phyloP scores from a whole-genome alignment of 1,140 invertebrate genomes.

The Latrodectus geometricus region DNA sequence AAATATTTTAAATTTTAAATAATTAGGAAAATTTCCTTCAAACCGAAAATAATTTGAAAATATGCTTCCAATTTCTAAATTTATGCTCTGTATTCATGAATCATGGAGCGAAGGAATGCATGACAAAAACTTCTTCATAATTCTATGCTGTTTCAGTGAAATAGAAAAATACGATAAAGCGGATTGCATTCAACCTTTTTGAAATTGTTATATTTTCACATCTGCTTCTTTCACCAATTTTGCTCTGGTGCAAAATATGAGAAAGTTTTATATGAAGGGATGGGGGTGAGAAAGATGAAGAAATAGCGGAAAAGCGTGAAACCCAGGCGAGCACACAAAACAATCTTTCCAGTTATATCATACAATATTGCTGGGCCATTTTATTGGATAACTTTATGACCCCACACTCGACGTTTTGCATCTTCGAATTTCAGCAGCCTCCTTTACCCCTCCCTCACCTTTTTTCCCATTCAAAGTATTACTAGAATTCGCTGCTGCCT shows the following conservation, averaged over 20 bases:
- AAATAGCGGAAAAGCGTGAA: conserved; percentile 5
- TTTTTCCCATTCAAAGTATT: neutral
- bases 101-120: too few relatives aligned
- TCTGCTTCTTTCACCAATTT: neutral
- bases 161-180: conserved; percentile 45
- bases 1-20: too few relatives aligned
- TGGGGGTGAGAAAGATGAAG: neutral
- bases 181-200: conserved; percentile 49
- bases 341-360: conserved; percentile 58
- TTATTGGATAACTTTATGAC: conserved; percentile 61
- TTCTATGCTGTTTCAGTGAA: neutral
- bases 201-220: conserved; percentile 33
- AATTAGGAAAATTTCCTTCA: too few relatives aligned
- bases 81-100: too few relatives aligned
- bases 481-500: neutral
- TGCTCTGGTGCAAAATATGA: conserved; percentile 12
- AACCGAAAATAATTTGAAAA: too few relatives aligned
- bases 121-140: too few relatives aligned
- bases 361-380: conserved; percentile 51
- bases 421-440: conserved; percentile 45
- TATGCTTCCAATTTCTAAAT: too few relatives aligned
- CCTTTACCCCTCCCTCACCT: neutral
- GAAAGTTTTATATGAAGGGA: neutral
- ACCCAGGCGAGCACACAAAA: conserved; percentile 11
- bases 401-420: conserved; percentile 58